phyloP scores from a whole-genome alignment of 2,113 vertebrate genomes.

The Perognathus longimembris region DNA sequence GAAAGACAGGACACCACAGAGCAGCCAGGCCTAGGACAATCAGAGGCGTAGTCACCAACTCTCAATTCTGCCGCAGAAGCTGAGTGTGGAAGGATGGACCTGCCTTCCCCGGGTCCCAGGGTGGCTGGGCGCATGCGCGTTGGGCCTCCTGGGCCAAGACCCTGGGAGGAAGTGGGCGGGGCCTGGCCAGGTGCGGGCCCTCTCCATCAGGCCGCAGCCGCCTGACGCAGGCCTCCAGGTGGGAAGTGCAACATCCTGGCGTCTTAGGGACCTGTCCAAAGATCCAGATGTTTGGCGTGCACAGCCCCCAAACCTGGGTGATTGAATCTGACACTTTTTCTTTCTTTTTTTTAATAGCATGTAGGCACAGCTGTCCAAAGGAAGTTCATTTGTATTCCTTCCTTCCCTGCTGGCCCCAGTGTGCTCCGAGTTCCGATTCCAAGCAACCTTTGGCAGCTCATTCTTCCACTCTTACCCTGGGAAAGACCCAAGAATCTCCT shows the following conservation, averaged over 20 bases:
- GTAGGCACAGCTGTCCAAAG: conserved; percentile 72
- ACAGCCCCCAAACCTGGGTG: conserved; percentile 34
- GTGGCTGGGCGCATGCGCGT: not conserved
- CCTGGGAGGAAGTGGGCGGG: conserved; percentile 52
- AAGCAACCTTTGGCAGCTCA: conserved; percentile 50
- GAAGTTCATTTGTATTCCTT: not conserved
- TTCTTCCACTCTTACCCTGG: not conserved
- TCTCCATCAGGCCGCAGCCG: not conserved
- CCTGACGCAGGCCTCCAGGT: conserved; percentile 64
- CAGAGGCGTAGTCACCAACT: not conserved
- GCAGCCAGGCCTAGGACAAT: too few species aligned
- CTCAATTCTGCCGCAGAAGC: not conserved
- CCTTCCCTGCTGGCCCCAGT: not conserved
- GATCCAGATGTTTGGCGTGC: conserved; percentile 73
- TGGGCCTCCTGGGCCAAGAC: not conserved
- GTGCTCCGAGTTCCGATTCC: conserved; percentile 30
- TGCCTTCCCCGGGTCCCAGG: not conserved
- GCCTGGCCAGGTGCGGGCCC: conserved; percentile 43
- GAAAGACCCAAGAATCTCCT: conserved; percentile 13
- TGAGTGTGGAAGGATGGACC: too few species aligned
- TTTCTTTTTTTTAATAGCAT: conserved; percentile 29
- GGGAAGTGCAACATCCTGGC: conserved; percentile 67
- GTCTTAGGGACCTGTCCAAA: conserved; percentile 25
- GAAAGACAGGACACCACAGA: not conserved
- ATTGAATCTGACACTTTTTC: conserved; percentile 70